These are phyloP conservation scores for Diprion similis DNA, from an alignment of 1,140 invertebrate genomes.

Conservation along the genomic window DNA sequence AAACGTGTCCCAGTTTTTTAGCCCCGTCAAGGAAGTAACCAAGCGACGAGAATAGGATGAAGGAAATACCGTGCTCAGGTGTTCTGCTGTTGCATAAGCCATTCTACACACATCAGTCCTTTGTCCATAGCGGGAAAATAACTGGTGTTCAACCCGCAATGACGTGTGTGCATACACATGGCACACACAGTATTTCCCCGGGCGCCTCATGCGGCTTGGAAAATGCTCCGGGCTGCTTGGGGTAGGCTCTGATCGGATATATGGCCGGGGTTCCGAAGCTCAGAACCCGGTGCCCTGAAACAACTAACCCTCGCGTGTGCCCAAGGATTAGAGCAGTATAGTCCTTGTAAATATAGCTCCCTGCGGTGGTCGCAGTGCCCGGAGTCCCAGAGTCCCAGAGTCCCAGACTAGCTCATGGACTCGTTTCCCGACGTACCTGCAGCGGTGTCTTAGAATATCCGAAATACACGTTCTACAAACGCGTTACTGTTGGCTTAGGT, in stretches of 20 bases:
- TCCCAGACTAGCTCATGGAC: neutral
- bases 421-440: neutral
- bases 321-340: neutral
- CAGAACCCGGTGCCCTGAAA: neutral
- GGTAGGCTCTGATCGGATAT: slow-evolving; percentile 4
- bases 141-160: slow-evolving; percentile 12
- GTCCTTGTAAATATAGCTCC: neutral
- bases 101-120: slow-evolving; percentile 47
- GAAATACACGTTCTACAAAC: no score
- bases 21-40: no score
- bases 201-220: neutral
- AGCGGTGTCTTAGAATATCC: no score
- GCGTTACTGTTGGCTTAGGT: no score
- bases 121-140: slow-evolving; percentile 36
- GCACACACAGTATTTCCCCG: neutral
- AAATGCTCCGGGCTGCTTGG: neutral
- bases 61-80: slow-evolving; percentile 41
- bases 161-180: slow-evolving; percentile 3
- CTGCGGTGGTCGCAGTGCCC: slow-evolving; percentile 3
- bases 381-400: neutral
- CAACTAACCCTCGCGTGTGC: slow-evolving; percentile 7
- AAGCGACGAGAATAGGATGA: no score
- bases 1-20: no score
- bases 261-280: neutral
- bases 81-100: slow-evolving; percentile 47